A percentile compares a stretch with the other conserved stretches of the same genome.
Evolutionary conservation across 2,113 vertebrate genomes (phyloP).

Genomic region (Xerus inauris): DNA sequence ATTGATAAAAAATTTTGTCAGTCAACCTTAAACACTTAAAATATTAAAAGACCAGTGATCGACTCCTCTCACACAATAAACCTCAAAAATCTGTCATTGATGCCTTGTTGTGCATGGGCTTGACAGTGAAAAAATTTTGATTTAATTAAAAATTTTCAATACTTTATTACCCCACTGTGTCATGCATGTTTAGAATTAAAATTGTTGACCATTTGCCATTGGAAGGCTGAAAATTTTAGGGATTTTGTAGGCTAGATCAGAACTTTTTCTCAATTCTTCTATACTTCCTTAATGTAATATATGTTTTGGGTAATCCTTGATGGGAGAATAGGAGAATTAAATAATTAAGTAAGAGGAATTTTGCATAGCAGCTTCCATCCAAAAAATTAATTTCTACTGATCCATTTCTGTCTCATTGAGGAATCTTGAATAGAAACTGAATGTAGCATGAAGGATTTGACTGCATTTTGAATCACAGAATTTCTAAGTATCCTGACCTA

Average conservation of each 20-base stretch:
- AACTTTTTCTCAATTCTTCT: neutral
- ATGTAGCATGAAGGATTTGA: neutral
- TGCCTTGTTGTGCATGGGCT: conserved; percentile 2
- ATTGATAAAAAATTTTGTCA: conserved; percentile 14
- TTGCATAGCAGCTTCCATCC: neutral
- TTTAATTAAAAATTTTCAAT: neutral
- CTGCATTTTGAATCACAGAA: neutral
- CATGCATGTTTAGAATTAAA: conserved; percentile 17
- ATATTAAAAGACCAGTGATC: neutral
- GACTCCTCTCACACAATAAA: neutral
- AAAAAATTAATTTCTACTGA: neutral
- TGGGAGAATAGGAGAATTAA: neutral
- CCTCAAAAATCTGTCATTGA: conserved; percentile 3
- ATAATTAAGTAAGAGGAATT: neutral
- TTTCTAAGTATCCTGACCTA: neutral
- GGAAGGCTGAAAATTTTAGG: neutral
- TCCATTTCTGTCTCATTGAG: neutral
- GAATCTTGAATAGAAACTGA: neutral
- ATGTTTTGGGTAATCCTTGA: neutral
- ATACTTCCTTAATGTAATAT: neutral
- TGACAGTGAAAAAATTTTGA: neutral
- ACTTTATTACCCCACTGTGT: neutral
- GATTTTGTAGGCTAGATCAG: neutral
- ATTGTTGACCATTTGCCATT: neutral
- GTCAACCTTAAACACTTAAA: neutral